Conservation (phyloP, 92 coral and sea anemone genomes). For the Plumapathes pennacea region DNA sequence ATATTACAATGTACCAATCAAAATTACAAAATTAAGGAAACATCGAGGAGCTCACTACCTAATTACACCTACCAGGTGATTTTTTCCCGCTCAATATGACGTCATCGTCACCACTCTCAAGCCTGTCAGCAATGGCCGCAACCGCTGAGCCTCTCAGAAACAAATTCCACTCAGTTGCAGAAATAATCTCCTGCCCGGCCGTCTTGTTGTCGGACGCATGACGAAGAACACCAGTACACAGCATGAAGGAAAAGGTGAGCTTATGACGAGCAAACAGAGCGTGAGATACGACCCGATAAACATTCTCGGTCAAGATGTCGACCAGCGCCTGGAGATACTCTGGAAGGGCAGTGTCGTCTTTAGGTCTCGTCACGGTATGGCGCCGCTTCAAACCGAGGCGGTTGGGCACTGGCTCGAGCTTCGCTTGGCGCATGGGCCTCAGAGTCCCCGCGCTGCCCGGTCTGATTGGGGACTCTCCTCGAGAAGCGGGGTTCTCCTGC, state of each 20-base stretch:
- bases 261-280: conserved; percentile 88
- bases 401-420: conserved; percentile 22
- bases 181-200: conserved; percentile 26
- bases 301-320: conserved; percentile 79
- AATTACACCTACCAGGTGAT: too few relatives aligned
- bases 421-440: conserved; percentile 55
- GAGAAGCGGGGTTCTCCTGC: conserved; percentile 24
- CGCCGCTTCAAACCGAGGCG: conserved; percentile 57
- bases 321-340: conserved; percentile 81
- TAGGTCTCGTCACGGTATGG: conserved; percentile 42
- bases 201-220: conserved; percentile 26
- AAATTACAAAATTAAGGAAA: neutral
- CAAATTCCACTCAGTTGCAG: conserved; percentile 83
- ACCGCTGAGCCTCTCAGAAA: conserved; percentile 86
- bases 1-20: neutral
- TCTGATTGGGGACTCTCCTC: conserved; percentile 68
- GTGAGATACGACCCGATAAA: conserved; percentile 85
- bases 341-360: conserved; percentile 57
- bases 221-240: conserved; percentile 76
- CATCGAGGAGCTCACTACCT: neutral
- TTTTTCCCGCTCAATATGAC: neutral
- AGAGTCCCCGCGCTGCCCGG: conserved; percentile 94
- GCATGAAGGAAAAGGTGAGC: conserved; percentile 83
- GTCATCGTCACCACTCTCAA: conserved; percentile 59
- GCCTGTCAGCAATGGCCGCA: conserved; percentile 80